Base-by-base conservation (phyloP, 2,113 vertebrate species). In the Planiliza haematocheilus region DNA sequence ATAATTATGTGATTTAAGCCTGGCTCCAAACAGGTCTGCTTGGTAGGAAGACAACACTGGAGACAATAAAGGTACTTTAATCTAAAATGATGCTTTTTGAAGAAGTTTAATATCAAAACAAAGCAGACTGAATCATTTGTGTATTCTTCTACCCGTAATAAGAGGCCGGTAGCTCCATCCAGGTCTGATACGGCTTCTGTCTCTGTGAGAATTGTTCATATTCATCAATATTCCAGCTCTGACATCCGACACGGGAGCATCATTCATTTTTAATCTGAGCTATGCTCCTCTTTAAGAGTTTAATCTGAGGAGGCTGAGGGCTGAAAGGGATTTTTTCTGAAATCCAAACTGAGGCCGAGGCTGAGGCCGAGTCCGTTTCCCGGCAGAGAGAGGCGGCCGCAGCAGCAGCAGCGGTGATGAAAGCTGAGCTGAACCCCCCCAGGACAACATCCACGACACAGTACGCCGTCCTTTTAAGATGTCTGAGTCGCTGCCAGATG, bases 241-340 rank as follows among this genome's bases (percentile, higher is more conserved):
- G 55, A 61, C 81, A 43, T 84, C 74, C 53, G 70, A 21, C 59
- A 9, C 61, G 42, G 56, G 62, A 65, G 62, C 63, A 50, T 18
- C 80, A 76, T 85, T 36, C n/a, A 85, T 75, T 46, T 71, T 85
- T 88, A 61, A 85, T 78, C 24, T 59, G 39, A 78, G 36, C 42
- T 41, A 78, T 83, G 70, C 81, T 60, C 63, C 53, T 43, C 51
- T 69, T 67, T 45, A 69, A 43, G 52, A 75, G 62, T 42, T 36
- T 60, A 57, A 70, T 73, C 74, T 70, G 11, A 1, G 16, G 51
- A 45, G 63, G 41, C 52, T 66, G 60, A 64, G 24, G 36, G 48
- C 53, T 66, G 79, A 57, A 79, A 30, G 55, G 52, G 46, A 74
- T 74, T 67, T 85, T n/a, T 41, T 51, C 58, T 73, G 82, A 48